Evolutionary conservation across 2,113 vertebrate species (phyloP).

Genomic region (Phrynosoma blainvillii): DNA sequence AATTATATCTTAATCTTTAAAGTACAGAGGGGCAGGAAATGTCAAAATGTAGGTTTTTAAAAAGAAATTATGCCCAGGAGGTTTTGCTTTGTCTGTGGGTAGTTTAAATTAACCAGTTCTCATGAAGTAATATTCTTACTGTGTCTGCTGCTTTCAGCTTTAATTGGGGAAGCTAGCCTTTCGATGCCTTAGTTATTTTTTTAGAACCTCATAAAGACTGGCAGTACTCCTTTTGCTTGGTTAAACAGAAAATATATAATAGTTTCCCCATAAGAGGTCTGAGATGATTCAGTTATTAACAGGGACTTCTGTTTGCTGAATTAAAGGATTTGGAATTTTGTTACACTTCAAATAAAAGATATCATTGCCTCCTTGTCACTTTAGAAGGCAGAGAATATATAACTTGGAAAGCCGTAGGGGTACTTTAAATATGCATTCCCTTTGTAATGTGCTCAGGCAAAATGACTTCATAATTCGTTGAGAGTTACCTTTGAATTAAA

Average conservation of each 20-base stretch:
- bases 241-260: slow-evolving; percentile 10
- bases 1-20: slow-evolving; percentile 1
- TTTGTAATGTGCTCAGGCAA: slow-evolving; percentile 41
- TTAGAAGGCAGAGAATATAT: slow-evolving; percentile 43
- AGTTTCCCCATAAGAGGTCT: slow-evolving; percentile 25
- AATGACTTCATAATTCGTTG: slow-evolving; percentile 44
- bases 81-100: slow-evolving; percentile 21
- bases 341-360: slow-evolving; percentile 34
- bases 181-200: slow-evolving; percentile 43
- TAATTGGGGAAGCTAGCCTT: slow-evolving; percentile 38
- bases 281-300: slow-evolving; percentile 44
- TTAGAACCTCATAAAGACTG: slow-evolving; percentile 45
- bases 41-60: background rate
- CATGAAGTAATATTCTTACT: slow-evolving; percentile 44
- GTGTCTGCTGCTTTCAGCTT: slow-evolving; percentile 35
- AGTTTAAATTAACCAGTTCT: slow-evolving; percentile 40
- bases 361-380: background rate
- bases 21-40: slow-evolving; percentile 35
- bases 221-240: slow-evolving; percentile 39
- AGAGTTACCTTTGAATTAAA: slow-evolving; percentile 48
- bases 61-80: slow-evolving; percentile 27
- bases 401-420: slow-evolving; percentile 44
- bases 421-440: slow-evolving; percentile 51
- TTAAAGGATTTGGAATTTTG: slow-evolving; percentile 44
- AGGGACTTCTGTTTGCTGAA: slow-evolving; percentile 37